Evolutionary conservation across 2,888 invertebrate genomes (phyloP).

Genomic region (Drymonia ruficornis): DNA sequence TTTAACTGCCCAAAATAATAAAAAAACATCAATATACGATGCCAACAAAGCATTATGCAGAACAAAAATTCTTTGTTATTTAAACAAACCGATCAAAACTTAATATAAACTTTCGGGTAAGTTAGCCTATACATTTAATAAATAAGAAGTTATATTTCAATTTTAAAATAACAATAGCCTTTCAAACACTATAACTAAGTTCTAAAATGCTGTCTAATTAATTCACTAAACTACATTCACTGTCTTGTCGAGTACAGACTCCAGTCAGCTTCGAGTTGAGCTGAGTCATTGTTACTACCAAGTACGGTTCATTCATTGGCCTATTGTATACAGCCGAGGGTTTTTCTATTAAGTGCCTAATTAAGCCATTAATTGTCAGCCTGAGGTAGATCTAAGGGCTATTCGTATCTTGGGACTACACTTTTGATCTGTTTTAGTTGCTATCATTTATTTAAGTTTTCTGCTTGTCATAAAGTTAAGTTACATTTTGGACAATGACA

Average conservation of each 20-base stretch:
- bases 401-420: background rate
- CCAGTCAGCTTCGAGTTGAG: slow-evolving; percentile 15
- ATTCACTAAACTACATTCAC: slow-evolving; percentile 22
- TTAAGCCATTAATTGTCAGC: slow-evolving; percentile 43
- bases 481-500: background rate
- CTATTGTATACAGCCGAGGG: slow-evolving; percentile 41
- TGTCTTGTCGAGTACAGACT: slow-evolving; percentile 23
- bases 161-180: slow-evolving; percentile 1
- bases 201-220: slow-evolving; percentile 21
- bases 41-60: too few relatives aligned
- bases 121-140: too few relatives aligned
- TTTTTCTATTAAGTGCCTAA: slow-evolving; percentile 63
- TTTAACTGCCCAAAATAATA: too few relatives aligned
- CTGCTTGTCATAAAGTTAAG: background rate
- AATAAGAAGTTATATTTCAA: too few relatives aligned
- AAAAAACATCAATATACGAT: too few relatives aligned
- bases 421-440: slow-evolving; percentile 6
- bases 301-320: slow-evolving; percentile 13
- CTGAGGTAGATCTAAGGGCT: background rate
- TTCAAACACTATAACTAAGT: background rate
- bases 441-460: slow-evolving; percentile 1
- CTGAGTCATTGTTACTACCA: slow-evolving; percentile 20
- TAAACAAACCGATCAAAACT: too few relatives aligned
- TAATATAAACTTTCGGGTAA: too few relatives aligned
- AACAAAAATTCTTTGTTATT: too few relatives aligned